phyloP scores from a whole-genome alignment of 2,888 invertebrate species.

The Pantelozetes paolii region DNA sequence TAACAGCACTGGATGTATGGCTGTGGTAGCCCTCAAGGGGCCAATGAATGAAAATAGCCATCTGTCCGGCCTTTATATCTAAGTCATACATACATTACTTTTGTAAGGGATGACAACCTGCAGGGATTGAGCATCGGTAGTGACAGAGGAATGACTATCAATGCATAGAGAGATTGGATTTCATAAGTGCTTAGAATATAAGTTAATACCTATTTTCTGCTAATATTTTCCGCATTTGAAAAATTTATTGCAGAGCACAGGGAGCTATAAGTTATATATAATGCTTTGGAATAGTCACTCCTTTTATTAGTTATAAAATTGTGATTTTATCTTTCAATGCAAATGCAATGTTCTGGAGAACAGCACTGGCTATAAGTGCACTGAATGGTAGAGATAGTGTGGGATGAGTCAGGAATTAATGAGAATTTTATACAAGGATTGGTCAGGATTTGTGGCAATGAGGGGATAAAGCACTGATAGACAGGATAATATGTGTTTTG shows the following conservation, averaged over 20 bases:
- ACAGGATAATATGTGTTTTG: too few species aligned
- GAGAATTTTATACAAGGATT: too few species aligned
- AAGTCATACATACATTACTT: too few species aligned
- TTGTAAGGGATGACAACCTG: background rate
- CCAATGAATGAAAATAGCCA: constrained; percentile 22
- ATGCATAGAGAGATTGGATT: background rate
- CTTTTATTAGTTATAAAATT: constrained; percentile 9
- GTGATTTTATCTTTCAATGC: background rate
- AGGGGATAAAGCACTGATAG: too few species aligned
- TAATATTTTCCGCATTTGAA: background rate
- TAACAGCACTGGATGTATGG: too few species aligned
- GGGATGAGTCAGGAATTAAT: background rate
- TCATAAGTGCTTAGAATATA: background rate
- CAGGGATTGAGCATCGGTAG: background rate
- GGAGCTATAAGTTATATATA: background rate
- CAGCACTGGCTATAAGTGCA: background rate
- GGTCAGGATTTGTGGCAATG: too few species aligned
- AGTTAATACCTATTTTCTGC: constrained; percentile 18
- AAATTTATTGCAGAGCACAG: constrained; percentile 1
- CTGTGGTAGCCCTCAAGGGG: constrained; percentile 18
- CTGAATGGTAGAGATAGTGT: background rate
- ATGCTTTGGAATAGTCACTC: constrained; percentile 1
- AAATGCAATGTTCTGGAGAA: background rate
- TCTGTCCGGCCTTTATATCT: constrained; percentile 10
- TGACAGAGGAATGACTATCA: background rate